Evolutionary conservation across 2,113 vertebrate genomes (phyloP).

Genomic region (Macquaria ambigua): DNA sequence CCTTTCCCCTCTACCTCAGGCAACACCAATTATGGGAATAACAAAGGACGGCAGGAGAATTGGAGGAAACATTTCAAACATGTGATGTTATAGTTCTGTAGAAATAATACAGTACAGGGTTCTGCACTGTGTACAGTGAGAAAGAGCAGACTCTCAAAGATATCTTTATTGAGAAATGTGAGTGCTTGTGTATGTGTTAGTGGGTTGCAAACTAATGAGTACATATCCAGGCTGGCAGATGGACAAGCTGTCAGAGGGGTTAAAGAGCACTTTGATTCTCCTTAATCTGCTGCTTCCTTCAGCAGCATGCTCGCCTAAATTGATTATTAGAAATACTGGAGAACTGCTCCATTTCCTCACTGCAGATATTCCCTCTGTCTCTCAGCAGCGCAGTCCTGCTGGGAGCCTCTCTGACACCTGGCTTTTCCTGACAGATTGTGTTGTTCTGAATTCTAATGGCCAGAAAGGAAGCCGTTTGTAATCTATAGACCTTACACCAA

Average conservation of each 20-base stretch:
- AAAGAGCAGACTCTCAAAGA: background rate
- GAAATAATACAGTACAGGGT: conserved; percentile 6
- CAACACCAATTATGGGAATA: conserved; percentile 39
- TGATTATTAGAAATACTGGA: conserved; percentile 47
- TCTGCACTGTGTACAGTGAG: background rate
- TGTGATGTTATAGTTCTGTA: background rate
- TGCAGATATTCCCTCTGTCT: conserved; percentile 9
- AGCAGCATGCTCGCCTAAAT: conserved; percentile 28
- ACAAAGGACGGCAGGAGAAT: conserved; percentile 3
- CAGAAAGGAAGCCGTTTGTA: conserved; percentile 22
- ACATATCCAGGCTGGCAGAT: conserved; percentile 16
- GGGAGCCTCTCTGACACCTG: conserved; percentile 24
- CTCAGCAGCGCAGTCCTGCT: conserved; percentile 25
- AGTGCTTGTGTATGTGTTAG: background rate
- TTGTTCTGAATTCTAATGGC: conserved; percentile 29
- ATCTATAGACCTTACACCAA: conserved; percentile 22
- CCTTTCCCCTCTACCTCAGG: conserved; percentile 16
- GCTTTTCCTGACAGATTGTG: conserved; percentile 26
- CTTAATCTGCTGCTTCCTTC: conserved; percentile 50
- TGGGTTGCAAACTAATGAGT: conserved; percentile 50
- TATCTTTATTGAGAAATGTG: background rate
- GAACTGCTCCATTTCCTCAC: background rate
- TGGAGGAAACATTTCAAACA: conserved; percentile 8
- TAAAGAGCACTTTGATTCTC: conserved; percentile 58
- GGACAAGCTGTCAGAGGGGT: conserved; percentile 42